A percentile compares a stretch with the other conserved stretches of the same genome.
Evolutionary conservation across 2,888 invertebrate genomes (phyloP).

Genomic region (Heliconius sara): DNA sequence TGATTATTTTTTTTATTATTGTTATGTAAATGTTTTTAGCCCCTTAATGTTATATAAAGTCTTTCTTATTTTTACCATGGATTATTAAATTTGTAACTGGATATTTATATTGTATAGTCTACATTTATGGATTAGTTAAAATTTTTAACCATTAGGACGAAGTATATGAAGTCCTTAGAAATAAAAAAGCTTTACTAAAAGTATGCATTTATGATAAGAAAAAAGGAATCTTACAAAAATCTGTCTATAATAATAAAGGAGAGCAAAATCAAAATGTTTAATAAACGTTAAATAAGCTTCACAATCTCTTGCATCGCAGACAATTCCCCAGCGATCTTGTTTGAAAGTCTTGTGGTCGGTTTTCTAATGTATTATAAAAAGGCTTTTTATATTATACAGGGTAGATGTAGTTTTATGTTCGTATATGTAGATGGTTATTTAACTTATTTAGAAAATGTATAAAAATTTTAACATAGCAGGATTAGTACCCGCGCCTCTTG

Average conservation of each 20-base stretch:
- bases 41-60: no score
- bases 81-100: no score
- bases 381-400: background rate
- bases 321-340: slow-evolving; percentile 6
- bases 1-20: background rate
- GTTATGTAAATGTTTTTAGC: background rate
- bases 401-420: background rate
- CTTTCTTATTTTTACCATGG: no score
- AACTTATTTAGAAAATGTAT: no score
- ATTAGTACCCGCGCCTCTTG: no score
- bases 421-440: background rate
- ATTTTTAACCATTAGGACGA: background rate
- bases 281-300: slow-evolving; percentile 22
- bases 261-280: slow-evolving; percentile 6
- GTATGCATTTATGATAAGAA: background rate
- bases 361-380: slow-evolving; percentile 13
- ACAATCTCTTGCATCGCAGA: slow-evolving; percentile 21
- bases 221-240: background rate
- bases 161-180: background rate
- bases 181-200: no score
- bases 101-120: no score
- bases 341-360: slow-evolving; percentile 14
- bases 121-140: no score
- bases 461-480: no score
- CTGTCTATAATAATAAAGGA: background rate